Conservation (phyloP, 1,140 invertebrate species). For the Conus ventricosus region DNA sequence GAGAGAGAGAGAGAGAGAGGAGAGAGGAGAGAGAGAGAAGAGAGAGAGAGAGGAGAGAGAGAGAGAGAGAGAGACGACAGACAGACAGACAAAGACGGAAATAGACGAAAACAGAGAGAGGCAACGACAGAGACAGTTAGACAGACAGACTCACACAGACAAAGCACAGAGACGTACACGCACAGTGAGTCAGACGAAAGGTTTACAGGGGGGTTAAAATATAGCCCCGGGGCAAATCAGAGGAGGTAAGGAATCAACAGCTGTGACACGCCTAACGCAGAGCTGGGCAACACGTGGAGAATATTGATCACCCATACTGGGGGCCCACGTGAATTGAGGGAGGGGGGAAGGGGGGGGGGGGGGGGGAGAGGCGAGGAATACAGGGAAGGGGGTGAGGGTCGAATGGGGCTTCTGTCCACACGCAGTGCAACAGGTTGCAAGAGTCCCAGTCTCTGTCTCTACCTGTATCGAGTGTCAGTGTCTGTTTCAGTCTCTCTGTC, state of each 20-base stretch:
- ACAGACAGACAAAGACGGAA: neutral
- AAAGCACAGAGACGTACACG: neutral
- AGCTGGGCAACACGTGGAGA: neutral
- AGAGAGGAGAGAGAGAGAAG: neutral
- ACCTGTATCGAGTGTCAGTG: too few relatives aligned
- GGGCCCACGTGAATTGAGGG: too few relatives aligned
- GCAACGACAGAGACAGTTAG: neutral
- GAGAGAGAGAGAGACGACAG: neutral
- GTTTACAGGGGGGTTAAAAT: neutral
- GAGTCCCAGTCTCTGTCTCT: neutral
- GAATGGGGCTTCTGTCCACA: too few relatives aligned
- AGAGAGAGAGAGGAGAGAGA: neutral
- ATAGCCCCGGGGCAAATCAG: neutral
- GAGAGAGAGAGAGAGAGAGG: neutral
- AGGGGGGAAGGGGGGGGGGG: too few relatives aligned
- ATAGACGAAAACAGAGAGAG: neutral
- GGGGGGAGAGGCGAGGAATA: too few relatives aligned
- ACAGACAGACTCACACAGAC: neutral
- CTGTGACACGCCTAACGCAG: neutral
- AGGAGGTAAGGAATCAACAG: neutral
- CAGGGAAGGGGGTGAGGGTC: too few relatives aligned
- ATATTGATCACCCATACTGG: neutral
- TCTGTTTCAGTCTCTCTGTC: too few relatives aligned
- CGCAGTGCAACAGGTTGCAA: constrained; percentile 1
- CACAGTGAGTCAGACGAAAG: neutral